A percentile compares a stretch with the other conserved stretches of the same genome.
These are phyloP conservation scores for Adelphocoris suturalis DNA, from an alignment of 2,888 invertebrate genomes.

Conservation along the genomic window DNA sequence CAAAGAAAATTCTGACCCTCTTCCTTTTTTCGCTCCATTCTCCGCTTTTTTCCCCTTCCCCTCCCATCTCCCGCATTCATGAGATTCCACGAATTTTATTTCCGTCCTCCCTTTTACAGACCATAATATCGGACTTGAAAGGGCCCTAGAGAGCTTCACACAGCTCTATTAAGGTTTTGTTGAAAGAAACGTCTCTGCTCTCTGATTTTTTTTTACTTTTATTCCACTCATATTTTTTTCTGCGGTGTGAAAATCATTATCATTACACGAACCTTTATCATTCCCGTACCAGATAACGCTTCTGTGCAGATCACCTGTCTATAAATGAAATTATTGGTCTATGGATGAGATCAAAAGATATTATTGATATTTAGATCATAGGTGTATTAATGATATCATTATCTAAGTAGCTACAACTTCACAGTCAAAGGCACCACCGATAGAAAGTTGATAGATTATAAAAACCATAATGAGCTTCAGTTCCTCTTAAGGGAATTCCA, in stretches of 20 bases:
- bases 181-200: neutral
- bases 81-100: constrained; percentile 35
- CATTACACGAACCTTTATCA: too few species aligned
- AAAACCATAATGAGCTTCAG: too few species aligned
- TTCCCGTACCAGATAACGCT: too few species aligned
- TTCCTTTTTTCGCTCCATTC: neutral
- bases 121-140: neutral
- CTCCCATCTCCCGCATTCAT: neutral
- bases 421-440: too few species aligned
- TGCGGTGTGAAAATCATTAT: neutral
- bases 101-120: neutral
- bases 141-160: neutral
- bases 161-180: constrained; percentile 39
- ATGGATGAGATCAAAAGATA: too few species aligned
- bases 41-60: neutral
- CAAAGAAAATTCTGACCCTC: neutral
- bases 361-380: too few species aligned
- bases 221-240: neutral
- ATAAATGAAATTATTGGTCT: too few species aligned
- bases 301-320: too few species aligned
- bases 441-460: too few species aligned
- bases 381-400: too few species aligned
- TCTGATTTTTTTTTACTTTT: neutral
- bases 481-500: too few species aligned
- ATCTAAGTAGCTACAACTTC: too few species aligned